Evolutionary conservation across 2,797 vertebrate genomes (phyloP).

Genomic region (Eurystomus glaucurus): DNA sequence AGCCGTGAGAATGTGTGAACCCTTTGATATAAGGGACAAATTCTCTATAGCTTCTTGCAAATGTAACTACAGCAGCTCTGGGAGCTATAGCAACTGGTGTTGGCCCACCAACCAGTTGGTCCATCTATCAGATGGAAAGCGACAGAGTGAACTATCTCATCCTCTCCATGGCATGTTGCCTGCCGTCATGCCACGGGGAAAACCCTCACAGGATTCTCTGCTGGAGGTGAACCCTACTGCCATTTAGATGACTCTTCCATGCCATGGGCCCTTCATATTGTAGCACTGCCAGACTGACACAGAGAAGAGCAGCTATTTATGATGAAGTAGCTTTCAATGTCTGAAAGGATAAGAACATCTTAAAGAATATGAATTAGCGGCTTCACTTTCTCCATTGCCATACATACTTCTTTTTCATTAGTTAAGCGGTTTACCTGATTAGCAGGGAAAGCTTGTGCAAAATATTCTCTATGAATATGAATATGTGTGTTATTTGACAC

Average conservation of each 20-base stretch:
- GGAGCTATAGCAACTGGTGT: neutral
- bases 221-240: neutral
- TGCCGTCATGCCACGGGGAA: neutral
- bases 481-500: neutral
- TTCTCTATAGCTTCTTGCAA: neutral
- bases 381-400: neutral
- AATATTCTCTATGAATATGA: constrained; percentile 13
- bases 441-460: neutral
- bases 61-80: neutral
- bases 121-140: neutral
- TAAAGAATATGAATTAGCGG: neutral
- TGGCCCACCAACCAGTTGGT: neutral
- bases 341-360: neutral
- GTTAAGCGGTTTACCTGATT: neutral
- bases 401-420: neutral
- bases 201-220: neutral
- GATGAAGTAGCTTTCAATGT: neutral
- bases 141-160: accelerated
- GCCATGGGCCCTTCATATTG: accelerated
- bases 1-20: neutral
- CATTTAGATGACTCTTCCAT: neutral
- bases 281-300: neutral
- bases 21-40: neutral
- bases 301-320: neutral
- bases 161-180: accelerated